Percentiles rank a stretch among this genome's conserved stretches.
phyloP scores from a whole-genome alignment of 2,888 invertebrate species.

The Elysia crispata region DNA sequence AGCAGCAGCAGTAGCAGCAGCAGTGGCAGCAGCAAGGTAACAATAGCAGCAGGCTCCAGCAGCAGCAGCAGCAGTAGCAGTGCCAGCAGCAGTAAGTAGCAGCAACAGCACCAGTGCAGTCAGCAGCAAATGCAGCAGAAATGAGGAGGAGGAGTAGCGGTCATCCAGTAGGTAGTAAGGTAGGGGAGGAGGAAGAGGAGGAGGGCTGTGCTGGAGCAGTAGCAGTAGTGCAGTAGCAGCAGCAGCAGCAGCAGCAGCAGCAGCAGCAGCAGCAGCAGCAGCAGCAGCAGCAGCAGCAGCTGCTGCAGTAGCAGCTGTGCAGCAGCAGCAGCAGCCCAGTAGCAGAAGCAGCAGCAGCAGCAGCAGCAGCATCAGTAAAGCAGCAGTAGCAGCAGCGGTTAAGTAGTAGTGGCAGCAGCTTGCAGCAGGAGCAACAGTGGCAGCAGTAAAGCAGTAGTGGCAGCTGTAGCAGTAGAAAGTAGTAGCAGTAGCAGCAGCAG shows the following conservation, averaged over 20 bases:
- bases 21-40: background rate
- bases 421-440: background rate
- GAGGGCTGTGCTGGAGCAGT: background rate
- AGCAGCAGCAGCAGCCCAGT: background rate
- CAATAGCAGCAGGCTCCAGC: background rate
- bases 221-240: no score
- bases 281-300: background rate
- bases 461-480: no score
- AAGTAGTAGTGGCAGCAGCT: no score
- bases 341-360: no score
- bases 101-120: no score
- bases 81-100: no score
- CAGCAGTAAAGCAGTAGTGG: conserved; percentile 3
- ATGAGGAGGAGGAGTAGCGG: background rate
- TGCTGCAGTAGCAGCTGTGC: background rate
- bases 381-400: no score
- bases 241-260: conserved; percentile 1
- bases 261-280: background rate
- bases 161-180: background rate
- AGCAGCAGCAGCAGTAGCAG: no score
- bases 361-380: no score
- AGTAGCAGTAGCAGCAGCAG: no score
- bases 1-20: no score
- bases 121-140: background rate
- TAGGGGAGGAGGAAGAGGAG: no score